Evolutionary conservation across 2,888 invertebrate genomes (phyloP).

Genomic region (Mythimna ferrago): DNA sequence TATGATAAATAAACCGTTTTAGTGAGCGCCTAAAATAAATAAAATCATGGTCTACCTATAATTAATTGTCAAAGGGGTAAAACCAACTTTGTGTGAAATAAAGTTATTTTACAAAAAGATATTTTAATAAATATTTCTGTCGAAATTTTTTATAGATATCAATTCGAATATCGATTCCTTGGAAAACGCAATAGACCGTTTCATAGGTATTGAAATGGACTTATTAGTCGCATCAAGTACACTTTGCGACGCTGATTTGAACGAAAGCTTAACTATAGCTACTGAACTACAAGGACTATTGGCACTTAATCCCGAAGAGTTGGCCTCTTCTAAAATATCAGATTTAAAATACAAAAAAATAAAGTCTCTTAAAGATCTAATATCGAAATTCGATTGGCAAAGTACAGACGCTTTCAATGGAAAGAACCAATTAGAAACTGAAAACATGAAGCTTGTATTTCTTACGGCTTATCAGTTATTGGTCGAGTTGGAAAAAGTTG

Average conservation of each 20-base stretch:
- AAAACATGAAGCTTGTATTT: slow-evolving; percentile 69
- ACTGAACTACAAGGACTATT: slow-evolving; percentile 67
- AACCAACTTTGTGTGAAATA: not conserved
- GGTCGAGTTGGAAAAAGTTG: slow-evolving; percentile 66
- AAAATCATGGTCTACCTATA: not conserved
- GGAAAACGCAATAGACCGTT: slow-evolving; percentile 72
- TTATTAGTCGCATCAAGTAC: slow-evolving; percentile 57
- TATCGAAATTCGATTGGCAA: slow-evolving; percentile 75
- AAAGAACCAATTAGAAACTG: slow-evolving; percentile 64
- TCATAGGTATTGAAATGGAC: slow-evolving; percentile 70
- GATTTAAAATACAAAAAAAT: slow-evolving; percentile 66
- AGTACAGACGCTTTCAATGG: slow-evolving; percentile 68
- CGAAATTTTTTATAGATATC: slow-evolving; percentile 74
- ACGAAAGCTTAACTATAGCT: slow-evolving; percentile 68
- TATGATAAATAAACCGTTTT: not conserved
- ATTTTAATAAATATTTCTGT: slow-evolving; percentile 15
- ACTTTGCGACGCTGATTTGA: slow-evolving; percentile 64
- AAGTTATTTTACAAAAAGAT: not conserved
- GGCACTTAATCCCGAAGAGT: slow-evolving; percentile 49
- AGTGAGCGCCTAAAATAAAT: not conserved
- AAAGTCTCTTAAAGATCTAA: slow-evolving; percentile 59
- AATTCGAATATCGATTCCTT: slow-evolving; percentile 77
- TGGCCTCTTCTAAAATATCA: slow-evolving; percentile 42
- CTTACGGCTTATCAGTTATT: slow-evolving; percentile 73
- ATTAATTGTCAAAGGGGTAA: not conserved